These are phyloP conservation scores for Helostoma temminkii DNA, from an alignment of 2,797 vertebrate genomes.

Conservation along the genomic window DNA sequence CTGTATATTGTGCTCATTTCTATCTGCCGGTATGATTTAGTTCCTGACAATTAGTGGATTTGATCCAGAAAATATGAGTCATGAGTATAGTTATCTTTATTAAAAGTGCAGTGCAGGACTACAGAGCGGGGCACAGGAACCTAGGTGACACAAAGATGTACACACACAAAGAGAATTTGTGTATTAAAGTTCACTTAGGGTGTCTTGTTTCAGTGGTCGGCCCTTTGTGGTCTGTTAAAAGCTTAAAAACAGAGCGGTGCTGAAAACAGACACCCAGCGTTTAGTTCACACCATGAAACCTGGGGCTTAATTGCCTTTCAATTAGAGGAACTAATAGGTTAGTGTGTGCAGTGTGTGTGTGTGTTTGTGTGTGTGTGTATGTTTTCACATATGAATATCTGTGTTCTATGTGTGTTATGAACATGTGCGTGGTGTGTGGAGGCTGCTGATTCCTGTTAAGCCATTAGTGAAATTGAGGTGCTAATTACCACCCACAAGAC, in stretches of 20 bases:
- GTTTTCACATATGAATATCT: not conserved
- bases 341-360: slow-evolving; percentile 31
- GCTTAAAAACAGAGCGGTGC: slow-evolving; percentile 70
- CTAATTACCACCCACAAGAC: slow-evolving; percentile 64
- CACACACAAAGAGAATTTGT: slow-evolving; percentile 3
- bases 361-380: slow-evolving; percentile 27
- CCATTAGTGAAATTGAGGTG: slow-evolving; percentile 62
- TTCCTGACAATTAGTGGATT: not conserved
- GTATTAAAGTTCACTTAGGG: slow-evolving; percentile 56
- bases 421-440: slow-evolving; percentile 12
- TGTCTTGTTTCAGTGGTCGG: slow-evolving; percentile 61
- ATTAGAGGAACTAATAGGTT: slow-evolving; percentile 83
- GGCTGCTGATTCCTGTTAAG: slow-evolving; percentile 56
- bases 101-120: not conserved
- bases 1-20: not conserved
- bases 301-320: slow-evolving; percentile 85
- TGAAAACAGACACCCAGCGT: slow-evolving; percentile 79
- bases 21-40: not conserved
- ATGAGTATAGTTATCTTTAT: not conserved
- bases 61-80: not conserved
- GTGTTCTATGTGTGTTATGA: not conserved
- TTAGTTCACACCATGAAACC: slow-evolving; percentile 81
- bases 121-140: not conserved
- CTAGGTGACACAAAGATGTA: slow-evolving; percentile 19
- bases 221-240: slow-evolving; percentile 79